Evolutionary conservation across 2,113 vertebrate species (phyloP), one percentile per base, ranked within the genome.

Genomic region (Cyanistes caeruleus): DNA sequence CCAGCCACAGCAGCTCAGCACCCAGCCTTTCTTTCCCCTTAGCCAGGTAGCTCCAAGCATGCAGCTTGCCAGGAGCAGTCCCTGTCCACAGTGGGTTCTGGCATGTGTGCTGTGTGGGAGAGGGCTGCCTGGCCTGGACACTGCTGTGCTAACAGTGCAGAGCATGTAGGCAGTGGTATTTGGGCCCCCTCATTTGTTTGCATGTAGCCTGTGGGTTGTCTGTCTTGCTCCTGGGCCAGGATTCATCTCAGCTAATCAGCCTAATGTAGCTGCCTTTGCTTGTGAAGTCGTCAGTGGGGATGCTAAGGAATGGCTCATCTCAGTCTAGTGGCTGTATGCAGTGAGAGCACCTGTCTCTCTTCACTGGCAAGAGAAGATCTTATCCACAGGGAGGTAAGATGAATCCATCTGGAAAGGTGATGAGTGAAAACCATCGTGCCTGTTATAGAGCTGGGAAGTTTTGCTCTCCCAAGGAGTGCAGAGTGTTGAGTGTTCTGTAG

Each of bases 1-100:
- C 6, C 39, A 59, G 48, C 25, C 49, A 53, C 56, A 70, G 15
- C 19, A 67, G 64, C 59, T 81, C 37, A 37, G n/a, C 10, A 2
- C 72, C 52, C 46, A 39, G 5, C 24, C 22, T 85, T 78, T 63
- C 51, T 16, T 72, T 35, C 33, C 43, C 28, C 43, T 78, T 35
- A 43, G 52, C 39, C 44, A 18, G 28, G 63, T 64, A 49, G 44
- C 52, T 33, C 22, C 2, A 2, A 52, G n/a, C 21, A 24, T 4
- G 46, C 22, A 24, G 44, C 35, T 74, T 41, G 28, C 55, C 1
- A 2, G 62, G 52, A 82, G 41, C 73, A 14, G 51, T 48, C 81
- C 37, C 33, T 48, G 60, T 9, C 39, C 48, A 14, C 17, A 6
- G 0, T 4, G 2, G 15, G 13, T 37, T 25, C 31, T 0, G 1